Percentiles rank a stretch among this genome's conserved stretches.
These are phyloP conservation scores for Linyphia triangularis DNA, from an alignment of 2,888 invertebrate genomes.

Conservation along the genomic window DNA sequence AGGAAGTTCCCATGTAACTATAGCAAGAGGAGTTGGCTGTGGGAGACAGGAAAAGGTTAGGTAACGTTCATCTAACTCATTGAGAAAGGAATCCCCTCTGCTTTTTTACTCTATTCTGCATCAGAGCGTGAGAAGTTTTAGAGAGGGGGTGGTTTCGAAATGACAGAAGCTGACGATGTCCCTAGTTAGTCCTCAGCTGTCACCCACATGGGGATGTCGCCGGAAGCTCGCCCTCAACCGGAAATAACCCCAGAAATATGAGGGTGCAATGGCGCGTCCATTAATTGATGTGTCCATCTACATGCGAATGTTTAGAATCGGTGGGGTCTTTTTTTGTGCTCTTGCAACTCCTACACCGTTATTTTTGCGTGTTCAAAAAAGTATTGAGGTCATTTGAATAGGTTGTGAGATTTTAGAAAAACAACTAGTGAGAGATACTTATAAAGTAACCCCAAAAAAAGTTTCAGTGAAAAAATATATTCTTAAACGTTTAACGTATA, in stretches of 20 bases:
- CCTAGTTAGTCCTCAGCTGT: constrained; percentile 45
- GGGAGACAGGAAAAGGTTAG: neutral
- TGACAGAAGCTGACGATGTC: constrained; percentile 33
- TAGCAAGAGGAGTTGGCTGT: neutral
- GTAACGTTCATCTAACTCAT: constrained; percentile 3
- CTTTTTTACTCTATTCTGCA: neutral
- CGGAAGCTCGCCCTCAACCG: constrained; percentile 43
- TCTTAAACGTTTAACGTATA: no score
- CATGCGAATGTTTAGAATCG: neutral
- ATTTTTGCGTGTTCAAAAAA: no score
- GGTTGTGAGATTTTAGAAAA: neutral
- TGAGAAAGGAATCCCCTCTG: neutral
- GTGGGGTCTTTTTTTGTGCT: neutral
- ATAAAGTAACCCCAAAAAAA: no score
- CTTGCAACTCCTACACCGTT: neutral
- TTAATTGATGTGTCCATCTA: constrained; percentile 47
- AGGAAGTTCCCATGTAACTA: neutral
- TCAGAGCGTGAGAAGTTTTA: constrained; percentile 1
- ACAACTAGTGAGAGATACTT: no score
- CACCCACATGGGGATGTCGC: constrained; percentile 49
- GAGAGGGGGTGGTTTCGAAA: neutral
- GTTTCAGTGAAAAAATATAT: no score
- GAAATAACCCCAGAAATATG: constrained; percentile 5
- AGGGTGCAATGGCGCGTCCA: constrained; percentile 38
- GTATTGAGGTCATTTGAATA: no score